Conservation (phyloP, 2,888 invertebrate species). For the Oscheius onirici region DNA sequence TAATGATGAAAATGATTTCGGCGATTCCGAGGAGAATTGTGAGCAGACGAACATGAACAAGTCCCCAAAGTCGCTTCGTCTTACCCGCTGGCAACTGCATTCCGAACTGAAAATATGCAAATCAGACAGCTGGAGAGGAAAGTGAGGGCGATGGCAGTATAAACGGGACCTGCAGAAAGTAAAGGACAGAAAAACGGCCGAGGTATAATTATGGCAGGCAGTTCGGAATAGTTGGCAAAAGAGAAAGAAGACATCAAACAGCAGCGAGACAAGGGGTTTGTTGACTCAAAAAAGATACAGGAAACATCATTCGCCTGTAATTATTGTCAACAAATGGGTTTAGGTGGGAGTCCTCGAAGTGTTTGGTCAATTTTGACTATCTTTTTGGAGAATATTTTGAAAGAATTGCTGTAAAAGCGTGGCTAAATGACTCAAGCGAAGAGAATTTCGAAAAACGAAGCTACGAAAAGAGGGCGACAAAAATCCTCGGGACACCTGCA, state of each 20-base stretch:
- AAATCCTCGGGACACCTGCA: no score
- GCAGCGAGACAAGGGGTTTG: background rate
- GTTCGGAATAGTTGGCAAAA: background rate
- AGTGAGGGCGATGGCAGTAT: background rate
- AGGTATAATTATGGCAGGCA: background rate
- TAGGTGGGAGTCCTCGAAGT: no score
- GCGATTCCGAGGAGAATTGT: slow-evolving; percentile 15
- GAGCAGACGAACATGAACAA: slow-evolving; percentile 20
- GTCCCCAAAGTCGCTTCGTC: slow-evolving; percentile 18
- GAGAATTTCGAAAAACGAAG: no score
- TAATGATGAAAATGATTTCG: slow-evolving; percentile 17
- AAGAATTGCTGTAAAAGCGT: no score
- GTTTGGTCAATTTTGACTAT: no score
- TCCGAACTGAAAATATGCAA: background rate
- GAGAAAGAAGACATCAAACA: background rate
- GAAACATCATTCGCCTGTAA: background rate
- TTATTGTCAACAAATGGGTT: no score
- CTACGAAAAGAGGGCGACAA: no score
- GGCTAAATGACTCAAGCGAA: no score
- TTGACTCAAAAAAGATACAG: background rate
- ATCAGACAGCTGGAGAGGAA: no score
- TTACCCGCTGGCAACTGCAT: slow-evolving; percentile 9
- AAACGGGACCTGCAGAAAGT: background rate
- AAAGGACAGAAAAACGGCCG: no score
- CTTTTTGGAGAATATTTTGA: no score